These are phyloP conservation scores for Holothuria leucospilota DNA, from an alignment of 53 echinoderm and acorn worm genomes.

Conservation along the genomic window DNA sequence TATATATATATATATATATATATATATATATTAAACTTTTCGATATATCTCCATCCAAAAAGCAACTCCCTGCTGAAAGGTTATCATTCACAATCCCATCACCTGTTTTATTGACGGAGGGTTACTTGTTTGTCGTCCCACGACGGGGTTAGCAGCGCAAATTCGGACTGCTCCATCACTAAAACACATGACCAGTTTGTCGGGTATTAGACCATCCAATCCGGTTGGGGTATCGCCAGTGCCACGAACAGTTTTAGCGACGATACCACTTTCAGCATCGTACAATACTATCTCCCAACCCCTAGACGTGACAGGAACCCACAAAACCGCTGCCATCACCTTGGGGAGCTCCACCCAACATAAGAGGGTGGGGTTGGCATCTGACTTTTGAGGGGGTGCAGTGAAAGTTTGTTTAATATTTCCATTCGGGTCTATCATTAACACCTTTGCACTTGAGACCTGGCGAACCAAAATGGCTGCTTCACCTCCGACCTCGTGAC, in stretches of 20 bases:
- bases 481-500: constrained; percentile 4
- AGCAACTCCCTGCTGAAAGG: too few relatives aligned
- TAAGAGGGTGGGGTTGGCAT: constrained; percentile 26
- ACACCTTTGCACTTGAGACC: neutral
- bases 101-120: too few relatives aligned
- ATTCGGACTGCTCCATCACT: constrained; percentile 26
- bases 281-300: constrained; percentile 37
- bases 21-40: too few relatives aligned
- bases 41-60: too few relatives aligned
- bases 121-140: too few relatives aligned
- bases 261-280: neutral
- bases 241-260: constrained; percentile 19
- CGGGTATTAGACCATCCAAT: constrained; percentile 41
- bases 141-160: neutral
- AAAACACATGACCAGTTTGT: constrained; percentile 42
- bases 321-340: constrained; percentile 31
- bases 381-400: constrained; percentile 5
- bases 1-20: too few relatives aligned
- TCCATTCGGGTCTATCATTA: constrained; percentile 29
- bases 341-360: constrained; percentile 40
- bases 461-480: constrained; percentile 12
- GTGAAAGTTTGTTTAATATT: constrained; percentile 16
- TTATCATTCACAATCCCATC: too few relatives aligned
- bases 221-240: constrained; percentile 19
- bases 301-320: constrained; percentile 25